phyloP scores from a whole-genome alignment of 2,888 invertebrate genomes.

The Anagyrus pseudococci region DNA sequence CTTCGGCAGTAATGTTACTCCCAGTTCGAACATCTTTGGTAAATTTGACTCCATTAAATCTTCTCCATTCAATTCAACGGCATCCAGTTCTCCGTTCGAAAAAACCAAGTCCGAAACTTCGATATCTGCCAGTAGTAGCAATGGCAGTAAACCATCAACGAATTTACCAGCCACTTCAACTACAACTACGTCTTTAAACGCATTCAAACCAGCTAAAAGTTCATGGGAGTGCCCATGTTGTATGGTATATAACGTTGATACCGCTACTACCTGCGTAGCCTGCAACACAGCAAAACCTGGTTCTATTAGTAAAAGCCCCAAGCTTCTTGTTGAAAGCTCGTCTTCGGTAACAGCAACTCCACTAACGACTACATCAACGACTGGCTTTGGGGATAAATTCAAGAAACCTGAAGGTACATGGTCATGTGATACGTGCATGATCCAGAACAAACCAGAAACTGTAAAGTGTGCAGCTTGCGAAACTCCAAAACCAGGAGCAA shows the following conservation, averaged over 20 bases:
- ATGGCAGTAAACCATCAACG: neutral
- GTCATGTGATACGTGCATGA: slow-evolving; percentile 68
- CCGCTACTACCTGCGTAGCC: slow-evolving; percentile 64
- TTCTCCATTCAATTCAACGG: neutral
- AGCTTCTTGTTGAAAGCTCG: neutral
- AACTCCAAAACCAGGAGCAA: slow-evolving; percentile 31
- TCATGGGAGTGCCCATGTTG: slow-evolving; percentile 75
- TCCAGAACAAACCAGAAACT: slow-evolving; percentile 63
- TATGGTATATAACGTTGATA: slow-evolving; percentile 66
- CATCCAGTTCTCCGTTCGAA: neutral
- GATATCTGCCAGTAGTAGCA: neutral
- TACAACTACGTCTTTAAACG: neutral
- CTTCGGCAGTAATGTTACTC: neutral
- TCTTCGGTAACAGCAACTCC: neutral
- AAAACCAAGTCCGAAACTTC: slow-evolving; percentile 2
- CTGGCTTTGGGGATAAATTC: slow-evolving; percentile 55
- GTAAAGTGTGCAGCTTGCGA: slow-evolving; percentile 63
- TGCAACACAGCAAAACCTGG: slow-evolving; percentile 64
- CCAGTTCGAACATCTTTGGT: slow-evolving; percentile 3
- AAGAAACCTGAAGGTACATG: slow-evolving; percentile 63
- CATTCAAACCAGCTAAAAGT: slow-evolving; percentile 62
- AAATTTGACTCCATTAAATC: neutral
- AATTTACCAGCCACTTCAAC: neutral
- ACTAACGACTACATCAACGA: slow-evolving; percentile 19
- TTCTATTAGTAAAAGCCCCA: slow-evolving; percentile 26